phyloP scores from a whole-genome alignment of 2,888 invertebrate species.

The Anaspis maculata region DNA sequence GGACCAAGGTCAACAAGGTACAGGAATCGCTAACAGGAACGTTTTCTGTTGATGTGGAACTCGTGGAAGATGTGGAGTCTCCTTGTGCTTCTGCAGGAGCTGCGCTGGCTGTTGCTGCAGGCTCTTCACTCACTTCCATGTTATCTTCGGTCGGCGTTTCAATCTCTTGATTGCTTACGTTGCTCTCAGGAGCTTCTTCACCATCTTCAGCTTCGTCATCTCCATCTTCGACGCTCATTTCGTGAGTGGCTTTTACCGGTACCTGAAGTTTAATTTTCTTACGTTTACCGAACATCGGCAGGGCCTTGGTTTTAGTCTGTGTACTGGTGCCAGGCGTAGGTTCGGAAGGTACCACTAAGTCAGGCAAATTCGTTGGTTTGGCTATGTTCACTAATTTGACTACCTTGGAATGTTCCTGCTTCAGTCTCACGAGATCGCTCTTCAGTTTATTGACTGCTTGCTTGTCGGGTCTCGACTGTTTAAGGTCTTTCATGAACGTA shows the following conservation, averaged over 20 bases:
- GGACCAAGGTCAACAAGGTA: conserved; percentile 17
- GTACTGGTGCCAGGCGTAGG: conserved; percentile 16
- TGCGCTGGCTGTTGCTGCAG: conserved; percentile 20
- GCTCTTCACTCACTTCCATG: conserved; percentile 9
- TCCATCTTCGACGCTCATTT: too few species aligned
- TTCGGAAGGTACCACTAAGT: conserved; percentile 34
- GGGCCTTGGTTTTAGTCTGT: conserved; percentile 9
- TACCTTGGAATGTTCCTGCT: conserved; percentile 58
- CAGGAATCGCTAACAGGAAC: too few species aligned
- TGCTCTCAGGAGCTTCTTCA: background rate
- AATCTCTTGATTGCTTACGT: too few species aligned
- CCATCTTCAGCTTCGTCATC: background rate
- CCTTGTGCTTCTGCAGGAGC: conserved; percentile 23
- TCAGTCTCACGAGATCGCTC: conserved; percentile 59
- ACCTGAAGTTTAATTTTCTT: conserved; percentile 44
- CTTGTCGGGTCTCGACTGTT: conserved; percentile 44
- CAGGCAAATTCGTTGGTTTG: conserved; percentile 56
- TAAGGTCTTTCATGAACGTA: conserved; percentile 68
- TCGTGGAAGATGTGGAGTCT: too few species aligned
- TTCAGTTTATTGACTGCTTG: conserved; percentile 57
- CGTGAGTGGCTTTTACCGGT: too few species aligned
- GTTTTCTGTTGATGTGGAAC: too few species aligned
- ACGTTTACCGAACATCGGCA: conserved; percentile 49
- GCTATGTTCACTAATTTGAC: conserved; percentile 67
- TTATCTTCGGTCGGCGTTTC: too few species aligned